Conservation (phyloP, 2,113 vertebrate species). For the Psilopogon haemacephalus region DNA sequence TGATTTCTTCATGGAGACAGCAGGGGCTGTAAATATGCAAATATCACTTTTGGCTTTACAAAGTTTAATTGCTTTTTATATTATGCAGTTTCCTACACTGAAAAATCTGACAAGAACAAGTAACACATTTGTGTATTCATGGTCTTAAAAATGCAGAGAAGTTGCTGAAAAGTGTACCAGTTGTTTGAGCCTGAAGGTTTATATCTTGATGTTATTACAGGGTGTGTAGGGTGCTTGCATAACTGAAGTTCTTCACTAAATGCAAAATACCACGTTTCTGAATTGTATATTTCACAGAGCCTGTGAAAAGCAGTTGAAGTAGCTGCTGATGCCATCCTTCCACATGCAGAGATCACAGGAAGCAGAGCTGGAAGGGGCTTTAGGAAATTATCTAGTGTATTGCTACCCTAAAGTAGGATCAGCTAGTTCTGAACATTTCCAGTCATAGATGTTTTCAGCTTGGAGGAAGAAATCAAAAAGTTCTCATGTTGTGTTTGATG, state of each 20-base stretch:
- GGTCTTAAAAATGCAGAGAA: background rate
- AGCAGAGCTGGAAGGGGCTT: background rate
- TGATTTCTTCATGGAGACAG: slow-evolving; percentile 36
- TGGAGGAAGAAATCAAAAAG: background rate
- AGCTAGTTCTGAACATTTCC: background rate
- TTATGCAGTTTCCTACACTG: slow-evolving; percentile 18
- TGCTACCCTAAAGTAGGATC: background rate
- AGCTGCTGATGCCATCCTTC: background rate
- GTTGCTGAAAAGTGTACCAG: background rate
- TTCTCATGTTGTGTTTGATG: background rate
- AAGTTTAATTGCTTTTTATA: slow-evolving; percentile 39
- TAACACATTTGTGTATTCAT: background rate
- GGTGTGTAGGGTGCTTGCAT: background rate
- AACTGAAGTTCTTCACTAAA: background rate
- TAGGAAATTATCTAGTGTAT: background rate
- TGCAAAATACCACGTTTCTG: background rate
- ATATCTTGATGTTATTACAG: background rate
- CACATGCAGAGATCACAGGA: background rate
- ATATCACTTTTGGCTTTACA: slow-evolving; percentile 31
- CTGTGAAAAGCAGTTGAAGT: background rate
- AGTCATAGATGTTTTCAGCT: background rate
- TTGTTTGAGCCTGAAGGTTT: slow-evolving; percentile 7
- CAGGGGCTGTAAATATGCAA: slow-evolving; percentile 27
- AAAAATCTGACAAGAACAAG: slow-evolving; percentile 12
- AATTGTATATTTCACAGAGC: background rate